Evolutionary conservation across 2,113 vertebrate species (phyloP).

Genomic region (Saguinus midas): DNA sequence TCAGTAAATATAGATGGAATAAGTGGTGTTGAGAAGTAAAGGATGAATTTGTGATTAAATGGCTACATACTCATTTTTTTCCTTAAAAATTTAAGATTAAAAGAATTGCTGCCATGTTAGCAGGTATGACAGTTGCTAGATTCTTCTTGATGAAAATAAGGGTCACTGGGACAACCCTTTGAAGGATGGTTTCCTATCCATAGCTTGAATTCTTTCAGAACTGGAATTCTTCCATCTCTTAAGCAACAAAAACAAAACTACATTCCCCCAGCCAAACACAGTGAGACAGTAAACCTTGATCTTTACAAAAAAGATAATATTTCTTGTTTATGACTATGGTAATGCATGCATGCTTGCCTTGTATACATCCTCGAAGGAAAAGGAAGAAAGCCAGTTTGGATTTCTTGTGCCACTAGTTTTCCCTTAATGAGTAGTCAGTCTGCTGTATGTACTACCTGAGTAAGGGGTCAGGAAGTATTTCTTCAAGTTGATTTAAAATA

Average conservation of each 20-base stretch:
- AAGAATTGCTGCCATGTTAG: neutral
- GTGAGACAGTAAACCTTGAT: neutral
- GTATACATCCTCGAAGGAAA: neutral
- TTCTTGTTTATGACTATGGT: neutral
- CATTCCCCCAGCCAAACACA: neutral
- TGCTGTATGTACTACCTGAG: neutral
- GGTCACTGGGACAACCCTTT: neutral
- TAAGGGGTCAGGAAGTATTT: neutral
- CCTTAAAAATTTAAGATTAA: neutral
- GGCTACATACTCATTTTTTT: neutral
- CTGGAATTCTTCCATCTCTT: neutral
- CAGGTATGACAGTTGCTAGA: neutral
- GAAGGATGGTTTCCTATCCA: neutral
- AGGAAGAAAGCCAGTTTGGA: neutral
- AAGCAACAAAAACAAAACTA: neutral
- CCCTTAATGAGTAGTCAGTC: neutral
- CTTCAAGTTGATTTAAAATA: slow-evolving; percentile 5
- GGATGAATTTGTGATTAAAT: neutral
- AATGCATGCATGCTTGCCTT: neutral
- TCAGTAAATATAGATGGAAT: neutral
- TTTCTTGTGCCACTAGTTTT: neutral
- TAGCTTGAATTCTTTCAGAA: neutral
- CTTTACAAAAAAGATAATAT: neutral
- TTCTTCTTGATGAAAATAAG: neutral
- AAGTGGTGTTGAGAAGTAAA: neutral